Evolutionary conservation across 2,888 invertebrate species (phyloP), one percentile per base, ranked within the genome.

Genomic region (Limnephilus rhombicus): DNA sequence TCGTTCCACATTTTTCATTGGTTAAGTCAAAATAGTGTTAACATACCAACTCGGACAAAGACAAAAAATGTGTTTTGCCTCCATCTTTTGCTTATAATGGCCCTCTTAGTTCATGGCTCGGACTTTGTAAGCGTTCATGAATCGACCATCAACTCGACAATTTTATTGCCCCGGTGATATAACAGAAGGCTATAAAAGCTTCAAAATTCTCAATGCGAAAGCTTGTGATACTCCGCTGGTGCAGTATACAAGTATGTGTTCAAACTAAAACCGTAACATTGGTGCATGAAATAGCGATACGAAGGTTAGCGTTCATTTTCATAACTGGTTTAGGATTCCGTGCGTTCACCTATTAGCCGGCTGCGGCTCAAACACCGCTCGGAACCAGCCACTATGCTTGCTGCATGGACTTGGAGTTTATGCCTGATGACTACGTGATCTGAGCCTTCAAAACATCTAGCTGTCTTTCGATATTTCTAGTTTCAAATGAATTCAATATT

Each of bases 291-390:
- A 90, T 89, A 91, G 90, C 90, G 90, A 85, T 91, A 53, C 91
- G 92, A 93, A 93, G 92, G 92, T 93, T 92, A 91, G 83, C 92
- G 90, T 92, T 92, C 91, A 93, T 93, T 93, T 93, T 93, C 93
- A 93, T 93, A 93, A 93, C 93, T 93, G 93, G 93, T 93, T 93
- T 93, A 90, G 81, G 86, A 80, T 91, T 80, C 91, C 87, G 91
- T 80, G 80, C 91, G 87, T 87, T 91, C 87, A 91, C 86, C 91
- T 91, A 91, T 91, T 91, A 91, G 86, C 87, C 34, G 53, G 82
- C 53, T 90, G 68, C 68, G 68, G 24, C 68, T 80, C 81, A 24
- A 34, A 29, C 89, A 80, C 88, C 68, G 29, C 86, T 29, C 88
- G 37, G 80, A 29, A 49, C 29, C 86, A n/a, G 86, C 86, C 86